Evolutionary conservation across 2,113 vertebrate genomes (phyloP), one percentile per base, ranked within the genome.

Genomic region (Dipodomys ordii): DNA sequence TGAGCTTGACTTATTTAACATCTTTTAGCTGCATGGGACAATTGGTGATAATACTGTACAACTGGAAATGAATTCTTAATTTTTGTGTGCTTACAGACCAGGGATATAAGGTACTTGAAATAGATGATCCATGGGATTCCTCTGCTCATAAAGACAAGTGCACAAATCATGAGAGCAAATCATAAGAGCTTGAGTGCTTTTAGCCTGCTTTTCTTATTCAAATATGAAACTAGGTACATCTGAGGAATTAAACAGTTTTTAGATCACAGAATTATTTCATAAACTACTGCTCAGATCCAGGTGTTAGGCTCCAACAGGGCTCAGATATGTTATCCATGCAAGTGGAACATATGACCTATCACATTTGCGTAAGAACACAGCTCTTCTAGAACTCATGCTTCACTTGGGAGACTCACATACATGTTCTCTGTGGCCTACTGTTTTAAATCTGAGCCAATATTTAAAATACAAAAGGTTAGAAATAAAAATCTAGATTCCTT

Each of bases 231-330:
- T 72, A 73, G 57, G 88, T n/a, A 28, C 15, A 57, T n/a, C 71
- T 65, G 28, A 90, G 39, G 92, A 91, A 60, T 65, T 57, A 76
- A 25, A 53, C 57, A 82, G 72, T 27, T 76, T 94, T 53, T 82
- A 69, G 78, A 69, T 49, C 83, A 90, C 0, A 86, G 35, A 95
- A 72, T 76, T 67, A 68, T n/a, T 93, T 82, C 79, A 81, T 53
- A 91, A 85, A 73, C 78, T 73, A 87, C 27, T 79, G 64, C 53
- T 64, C 89, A 94, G 46, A 73, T 1, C 13, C 39, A 94, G 83
- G 69, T 39, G 27, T 4, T 80, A 77, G 25, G 35, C 74, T 79
- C 67, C 22, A 57, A 77, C 13, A 46, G 2, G 28, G n/a, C 39
- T 88, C 76, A 44, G 71, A 72, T 82, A 22, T 49, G 28, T 79